Conservation (phyloP, 2,113 vertebrate genomes). For the Azemiops feae region DNA sequence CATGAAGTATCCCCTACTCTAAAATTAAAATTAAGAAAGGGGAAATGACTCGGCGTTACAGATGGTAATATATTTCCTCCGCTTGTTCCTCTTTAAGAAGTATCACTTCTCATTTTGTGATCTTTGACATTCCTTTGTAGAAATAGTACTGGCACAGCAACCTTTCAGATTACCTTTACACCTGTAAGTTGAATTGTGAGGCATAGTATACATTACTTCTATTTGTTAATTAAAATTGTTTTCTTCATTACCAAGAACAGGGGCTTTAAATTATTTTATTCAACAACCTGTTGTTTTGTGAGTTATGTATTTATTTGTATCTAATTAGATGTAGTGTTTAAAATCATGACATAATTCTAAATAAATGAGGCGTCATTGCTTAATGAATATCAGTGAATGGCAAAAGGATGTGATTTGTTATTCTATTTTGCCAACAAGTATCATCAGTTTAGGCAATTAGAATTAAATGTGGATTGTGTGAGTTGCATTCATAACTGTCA, state of each 20-base stretch:
- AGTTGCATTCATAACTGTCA: constrained; percentile 40
- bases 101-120: neutral
- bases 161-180: neutral
- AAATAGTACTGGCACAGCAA: neutral
- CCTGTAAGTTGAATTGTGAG: neutral
- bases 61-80: neutral
- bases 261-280: neutral
- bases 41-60: neutral
- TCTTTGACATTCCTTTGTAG: neutral
- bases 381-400: constrained; percentile 68
- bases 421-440: constrained; percentile 53
- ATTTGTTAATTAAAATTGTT: neutral
- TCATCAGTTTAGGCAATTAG: constrained; percentile 44
- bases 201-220: neutral
- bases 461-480: constrained; percentile 53
- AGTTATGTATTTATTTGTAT: constrained; percentile 31
- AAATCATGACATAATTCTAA: constrained; percentile 62
- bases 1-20: neutral
- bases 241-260: neutral
- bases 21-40: neutral
- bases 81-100: neutral
- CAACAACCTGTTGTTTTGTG: neutral
- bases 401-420: constrained; percentile 56
- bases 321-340: constrained; percentile 47
- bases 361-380: constrained; percentile 65